Conservation (phyloP, 2,888 invertebrate species). For the Ormyrus pomaceus region DNA sequence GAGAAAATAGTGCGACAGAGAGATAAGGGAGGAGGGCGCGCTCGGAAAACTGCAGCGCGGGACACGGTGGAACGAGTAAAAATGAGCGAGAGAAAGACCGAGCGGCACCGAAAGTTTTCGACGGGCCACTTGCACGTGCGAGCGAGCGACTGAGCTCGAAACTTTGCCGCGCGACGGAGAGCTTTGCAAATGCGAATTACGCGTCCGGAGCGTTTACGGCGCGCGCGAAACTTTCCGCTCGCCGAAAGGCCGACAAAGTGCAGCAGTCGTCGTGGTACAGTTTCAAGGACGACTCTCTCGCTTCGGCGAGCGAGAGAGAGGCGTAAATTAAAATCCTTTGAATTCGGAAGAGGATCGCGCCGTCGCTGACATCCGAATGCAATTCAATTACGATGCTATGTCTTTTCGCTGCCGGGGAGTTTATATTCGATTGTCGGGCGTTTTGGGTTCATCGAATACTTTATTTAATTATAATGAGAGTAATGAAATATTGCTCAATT, state of each 20-base stretch:
- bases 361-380: too few relatives aligned
- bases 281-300: slow-evolving; percentile 26
- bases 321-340: too few relatives aligned
- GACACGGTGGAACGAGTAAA: not conserved
- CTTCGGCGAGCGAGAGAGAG: not conserved
- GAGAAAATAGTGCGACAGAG: not conserved
- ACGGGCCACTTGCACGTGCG: slow-evolving; percentile 4
- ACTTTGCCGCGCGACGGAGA: slow-evolving; percentile 18
- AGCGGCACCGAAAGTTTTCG: slow-evolving; percentile 28
- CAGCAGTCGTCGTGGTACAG: not conserved
- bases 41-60: not conserved
- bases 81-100: not conserved
- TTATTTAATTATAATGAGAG: too few relatives aligned
- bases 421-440: too few relatives aligned
- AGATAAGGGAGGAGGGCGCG: not conserved
- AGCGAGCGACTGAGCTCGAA: not conserved
- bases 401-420: too few relatives aligned
- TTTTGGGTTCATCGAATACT: too few relatives aligned
- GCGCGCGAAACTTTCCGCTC: slow-evolving; percentile 20
- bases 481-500: too few relatives aligned
- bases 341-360: too few relatives aligned
- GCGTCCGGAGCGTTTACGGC: slow-evolving; percentile 1
- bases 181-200: slow-evolving; percentile 50
- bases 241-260: slow-evolving; percentile 9
- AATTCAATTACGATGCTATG: too few relatives aligned